These are phyloP conservation scores for Parus major DNA, from an alignment of 2,113 vertebrate species.

Conservation along the genomic window DNA sequence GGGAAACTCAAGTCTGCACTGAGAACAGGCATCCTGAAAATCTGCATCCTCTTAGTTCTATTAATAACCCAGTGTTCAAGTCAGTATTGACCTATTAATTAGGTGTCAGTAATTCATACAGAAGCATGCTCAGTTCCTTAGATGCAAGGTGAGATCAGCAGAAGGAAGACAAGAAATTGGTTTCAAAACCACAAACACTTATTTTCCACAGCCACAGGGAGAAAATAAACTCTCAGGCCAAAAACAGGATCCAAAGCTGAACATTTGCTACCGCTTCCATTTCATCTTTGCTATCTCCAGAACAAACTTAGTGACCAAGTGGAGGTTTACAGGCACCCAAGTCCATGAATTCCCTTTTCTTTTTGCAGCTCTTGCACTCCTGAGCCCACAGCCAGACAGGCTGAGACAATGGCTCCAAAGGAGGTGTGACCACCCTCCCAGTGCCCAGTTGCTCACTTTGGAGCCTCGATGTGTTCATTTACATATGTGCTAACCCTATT, in stretches of 20 bases:
- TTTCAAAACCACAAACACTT: neutral
- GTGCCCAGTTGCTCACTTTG: slow-evolving; percentile 2
- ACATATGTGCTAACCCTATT: slow-evolving; percentile 31
- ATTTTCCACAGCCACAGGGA: neutral
- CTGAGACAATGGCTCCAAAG: slow-evolving; percentile 21
- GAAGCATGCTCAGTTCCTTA: neutral
- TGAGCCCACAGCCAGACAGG: neutral
- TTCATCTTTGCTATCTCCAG: neutral
- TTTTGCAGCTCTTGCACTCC: neutral
- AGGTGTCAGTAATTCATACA: neutral
- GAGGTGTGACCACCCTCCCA: slow-evolving; percentile 8
- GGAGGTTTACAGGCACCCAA: neutral
- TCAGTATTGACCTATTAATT: neutral
- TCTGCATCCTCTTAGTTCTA: neutral
- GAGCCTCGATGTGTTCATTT: slow-evolving; percentile 46
- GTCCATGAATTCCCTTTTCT: neutral
- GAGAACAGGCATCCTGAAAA: neutral
- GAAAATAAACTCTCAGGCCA: neutral
- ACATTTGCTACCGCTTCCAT: neutral
- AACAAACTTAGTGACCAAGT: neutral
- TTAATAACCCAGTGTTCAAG: neutral
- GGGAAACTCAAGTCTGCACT: neutral
- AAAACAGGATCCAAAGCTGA: neutral
- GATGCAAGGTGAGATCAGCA: neutral
- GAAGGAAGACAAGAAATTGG: neutral